A percentile compares a stretch with the other conserved stretches of the same genome.
Evolutionary conservation across 2,797 vertebrate genomes (phyloP).

Genomic region (Sebastes hubbsi): DNA sequence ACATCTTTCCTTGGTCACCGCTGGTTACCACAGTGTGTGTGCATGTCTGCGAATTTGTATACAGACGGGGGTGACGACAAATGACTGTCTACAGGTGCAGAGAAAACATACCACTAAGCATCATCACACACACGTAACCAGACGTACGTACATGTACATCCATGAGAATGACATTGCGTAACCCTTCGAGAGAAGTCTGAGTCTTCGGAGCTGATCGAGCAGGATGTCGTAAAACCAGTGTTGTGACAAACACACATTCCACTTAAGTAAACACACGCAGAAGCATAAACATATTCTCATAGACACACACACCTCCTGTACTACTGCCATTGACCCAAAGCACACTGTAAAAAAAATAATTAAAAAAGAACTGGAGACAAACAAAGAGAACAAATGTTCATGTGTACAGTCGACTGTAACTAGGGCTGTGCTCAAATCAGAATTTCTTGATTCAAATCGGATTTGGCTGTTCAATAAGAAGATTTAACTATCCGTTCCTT

Average conservation of each 20-base stretch:
- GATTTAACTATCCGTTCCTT: too few species aligned
- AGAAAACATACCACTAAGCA: slow-evolving; percentile 32
- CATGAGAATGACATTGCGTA: slow-evolving; percentile 29
- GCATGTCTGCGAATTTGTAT: slow-evolving; percentile 15
- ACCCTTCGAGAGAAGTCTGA: slow-evolving; percentile 17
- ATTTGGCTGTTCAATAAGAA: too few species aligned
- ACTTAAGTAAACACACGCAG: slow-evolving; percentile 43
- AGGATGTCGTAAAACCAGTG: slow-evolving; percentile 63
- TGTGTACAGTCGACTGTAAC: background rate
- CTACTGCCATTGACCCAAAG: background rate
- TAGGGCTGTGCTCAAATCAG: accelerated
- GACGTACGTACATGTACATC: slow-evolving; percentile 28
- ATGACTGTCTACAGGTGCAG: slow-evolving; percentile 67
- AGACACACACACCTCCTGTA: background rate
- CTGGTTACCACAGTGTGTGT: slow-evolving; percentile 48
- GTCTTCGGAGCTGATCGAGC: slow-evolving; percentile 16
- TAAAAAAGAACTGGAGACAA: background rate
- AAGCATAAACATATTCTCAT: slow-evolving; percentile 26
- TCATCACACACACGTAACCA: slow-evolving; percentile 47
- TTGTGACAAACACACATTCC: slow-evolving; percentile 49
- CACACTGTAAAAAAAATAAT: background rate
- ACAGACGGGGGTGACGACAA: slow-evolving; percentile 22
- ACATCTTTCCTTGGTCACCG: slow-evolving; percentile 64
- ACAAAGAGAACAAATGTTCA: background rate
- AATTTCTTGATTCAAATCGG: too few species aligned